Conservation (phyloP, 1,140 invertebrate genomes). For the Aculops lycopersici region DNA sequence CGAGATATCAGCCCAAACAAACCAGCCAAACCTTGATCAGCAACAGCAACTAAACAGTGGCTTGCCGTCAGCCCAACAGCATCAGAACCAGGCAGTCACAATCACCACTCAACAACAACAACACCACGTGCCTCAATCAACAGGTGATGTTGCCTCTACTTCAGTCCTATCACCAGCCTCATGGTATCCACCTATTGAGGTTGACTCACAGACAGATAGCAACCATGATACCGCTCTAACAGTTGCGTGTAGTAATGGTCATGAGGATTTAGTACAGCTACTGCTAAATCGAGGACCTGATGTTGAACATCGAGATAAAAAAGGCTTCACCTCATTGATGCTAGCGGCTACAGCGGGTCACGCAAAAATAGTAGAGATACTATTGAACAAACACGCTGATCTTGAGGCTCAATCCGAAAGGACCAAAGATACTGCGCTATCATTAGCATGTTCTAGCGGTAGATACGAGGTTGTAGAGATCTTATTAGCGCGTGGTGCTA, state of each 20-base stretch:
- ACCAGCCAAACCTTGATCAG: background rate
- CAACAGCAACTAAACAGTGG: no score
- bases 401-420: slow-evolving; percentile 92
- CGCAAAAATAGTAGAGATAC: slow-evolving; percentile 39
- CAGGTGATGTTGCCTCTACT: background rate
- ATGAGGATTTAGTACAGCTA: slow-evolving; percentile 71
- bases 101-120: no score
- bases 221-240: slow-evolving; percentile 94
- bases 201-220: slow-evolving; percentile 82
- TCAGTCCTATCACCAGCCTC: slow-evolving; percentile 6
- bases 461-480: slow-evolving; percentile 79
- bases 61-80: no score
- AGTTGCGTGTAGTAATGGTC: slow-evolving; percentile 77
- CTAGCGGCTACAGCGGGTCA: slow-evolving; percentile 85
- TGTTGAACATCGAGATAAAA: slow-evolving; percentile 92
- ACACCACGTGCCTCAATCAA: background rate
- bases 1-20: background rate
- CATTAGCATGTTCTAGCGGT: slow-evolving; percentile 81
- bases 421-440: slow-evolving; percentile 91
- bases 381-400: slow-evolving; percentile 65
- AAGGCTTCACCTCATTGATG: slow-evolving; percentile 89
- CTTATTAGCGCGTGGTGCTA: slow-evolving; percentile 48
- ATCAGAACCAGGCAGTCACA: no score
- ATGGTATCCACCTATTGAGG: slow-evolving; percentile 23
- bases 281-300: slow-evolving; percentile 58